Percentiles rank a stretch among this genome's conserved stretches.
phyloP scores from a whole-genome alignment of 2,113 vertebrate species.

The Amblyornis subalaris region DNA sequence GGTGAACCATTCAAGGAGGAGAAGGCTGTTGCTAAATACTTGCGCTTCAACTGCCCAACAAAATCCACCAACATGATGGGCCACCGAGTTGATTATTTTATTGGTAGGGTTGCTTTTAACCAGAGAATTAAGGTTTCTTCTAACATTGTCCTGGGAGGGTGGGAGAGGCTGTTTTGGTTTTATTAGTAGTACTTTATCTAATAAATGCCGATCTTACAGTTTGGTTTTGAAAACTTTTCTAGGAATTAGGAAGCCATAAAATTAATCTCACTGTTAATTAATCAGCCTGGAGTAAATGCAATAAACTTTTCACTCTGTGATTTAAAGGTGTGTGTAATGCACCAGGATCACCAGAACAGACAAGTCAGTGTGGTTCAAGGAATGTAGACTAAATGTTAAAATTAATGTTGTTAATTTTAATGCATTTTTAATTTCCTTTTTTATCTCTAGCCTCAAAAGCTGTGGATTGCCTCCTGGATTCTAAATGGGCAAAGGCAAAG shows the following conservation, averaged over 20 bases:
- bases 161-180: neutral
- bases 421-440: neutral
- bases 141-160: neutral
- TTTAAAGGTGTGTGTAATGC: neutral
- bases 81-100: conserved; percentile 95
- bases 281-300: neutral
- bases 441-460: conserved; percentile 88
- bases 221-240: neutral
- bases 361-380: neutral
- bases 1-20: conserved; percentile 98
- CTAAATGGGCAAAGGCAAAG: conserved; percentile 97
- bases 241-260: neutral
- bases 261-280: neutral
- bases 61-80: conserved; percentile 99
- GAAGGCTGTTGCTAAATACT: conserved; percentile 95
- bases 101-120: conserved; percentile 76
- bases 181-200: neutral
- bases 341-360: neutral
- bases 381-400: neutral
- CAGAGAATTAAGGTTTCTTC: neutral
- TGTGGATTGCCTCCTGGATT: conserved; percentile 95
- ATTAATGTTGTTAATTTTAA: neutral
- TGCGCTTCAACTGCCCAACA: conserved; percentile 95
- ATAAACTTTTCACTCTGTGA: neutral
- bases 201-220: neutral